Conservation (phyloP, 2,113 vertebrate genomes). For the Chaetodon auriga region DNA sequence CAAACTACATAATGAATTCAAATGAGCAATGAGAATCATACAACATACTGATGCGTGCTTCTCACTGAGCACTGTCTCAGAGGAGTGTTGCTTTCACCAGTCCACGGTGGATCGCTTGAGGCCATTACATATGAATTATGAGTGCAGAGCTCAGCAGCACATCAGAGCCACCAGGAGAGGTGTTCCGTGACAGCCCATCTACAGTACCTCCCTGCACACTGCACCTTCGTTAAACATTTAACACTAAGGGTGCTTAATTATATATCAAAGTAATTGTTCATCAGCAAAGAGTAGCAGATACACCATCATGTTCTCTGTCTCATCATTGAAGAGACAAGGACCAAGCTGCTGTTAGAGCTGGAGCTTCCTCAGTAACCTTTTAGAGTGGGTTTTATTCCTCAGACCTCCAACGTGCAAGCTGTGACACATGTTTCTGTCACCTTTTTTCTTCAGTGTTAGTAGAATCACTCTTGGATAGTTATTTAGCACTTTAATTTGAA, state of each 20-base stretch:
- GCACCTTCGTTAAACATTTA: conserved; percentile 68
- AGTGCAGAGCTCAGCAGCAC: conserved; percentile 18
- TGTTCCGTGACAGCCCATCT: conserved; percentile 22
- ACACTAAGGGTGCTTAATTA: conserved; percentile 69
- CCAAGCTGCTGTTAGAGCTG: neutral
- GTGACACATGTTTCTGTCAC: conserved; percentile 22
- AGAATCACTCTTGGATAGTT: neutral
- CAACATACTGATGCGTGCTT: conserved; percentile 43
- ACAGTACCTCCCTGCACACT: neutral
- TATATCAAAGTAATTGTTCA: conserved; percentile 77
- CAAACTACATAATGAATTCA: conserved; percentile 22
- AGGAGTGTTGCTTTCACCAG: conserved; percentile 15
- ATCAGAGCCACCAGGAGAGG: conserved; percentile 12
- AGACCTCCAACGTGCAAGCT: neutral
- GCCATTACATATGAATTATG: conserved; percentile 46
- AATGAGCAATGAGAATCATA: conserved; percentile 16
- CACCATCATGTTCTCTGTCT: conserved; percentile 14
- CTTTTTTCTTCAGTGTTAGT: neutral
- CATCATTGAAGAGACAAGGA: neutral
- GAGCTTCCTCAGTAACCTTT: neutral
- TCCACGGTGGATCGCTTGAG: neutral
- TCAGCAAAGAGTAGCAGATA: conserved; percentile 48
- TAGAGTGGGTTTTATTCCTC: neutral
- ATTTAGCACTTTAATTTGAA: neutral
- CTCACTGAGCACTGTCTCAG: conserved; percentile 2